phyloP scores from a whole-genome alignment of 2,113 vertebrate species.

The Bambusicola thoracicus region DNA sequence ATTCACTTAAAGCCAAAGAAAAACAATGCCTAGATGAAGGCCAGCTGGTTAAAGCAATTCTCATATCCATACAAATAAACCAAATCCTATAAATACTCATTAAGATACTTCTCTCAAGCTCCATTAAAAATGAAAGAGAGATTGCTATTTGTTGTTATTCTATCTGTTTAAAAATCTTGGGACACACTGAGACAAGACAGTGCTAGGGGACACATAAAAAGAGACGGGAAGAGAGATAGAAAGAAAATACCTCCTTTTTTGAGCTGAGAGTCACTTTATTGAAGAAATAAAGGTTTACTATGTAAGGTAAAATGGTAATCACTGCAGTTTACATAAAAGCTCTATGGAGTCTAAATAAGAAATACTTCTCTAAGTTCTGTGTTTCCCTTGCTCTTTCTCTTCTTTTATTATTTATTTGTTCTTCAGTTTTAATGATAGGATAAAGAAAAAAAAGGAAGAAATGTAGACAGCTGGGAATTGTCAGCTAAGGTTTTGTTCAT shows the following conservation, averaged over 20 bases:
- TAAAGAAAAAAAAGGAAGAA: neutral
- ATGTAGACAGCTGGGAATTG: neutral
- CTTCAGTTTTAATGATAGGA: neutral
- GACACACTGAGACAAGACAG: neutral
- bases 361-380: neutral
- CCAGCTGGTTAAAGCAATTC: slow-evolving; percentile 29
- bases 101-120: neutral
- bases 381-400: neutral
- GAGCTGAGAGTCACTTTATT: slow-evolving; percentile 10
- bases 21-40: slow-evolving; percentile 8
- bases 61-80: slow-evolving; percentile 2
- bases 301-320: slow-evolving; percentile 24
- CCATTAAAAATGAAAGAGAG: neutral
- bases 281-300: slow-evolving; percentile 45
- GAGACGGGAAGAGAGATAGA: neutral
- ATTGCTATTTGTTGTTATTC: neutral
- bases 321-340: neutral
- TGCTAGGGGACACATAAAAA: neutral
- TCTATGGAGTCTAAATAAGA: neutral
- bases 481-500: neutral
- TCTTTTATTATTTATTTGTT: slow-evolving; percentile 3
- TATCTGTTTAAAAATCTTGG: neutral
- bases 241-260: neutral
- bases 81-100: neutral
- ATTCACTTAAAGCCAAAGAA: neutral